Evolutionary conservation across 2,888 invertebrate genomes (phyloP).

Genomic region (Julus scanicus): DNA sequence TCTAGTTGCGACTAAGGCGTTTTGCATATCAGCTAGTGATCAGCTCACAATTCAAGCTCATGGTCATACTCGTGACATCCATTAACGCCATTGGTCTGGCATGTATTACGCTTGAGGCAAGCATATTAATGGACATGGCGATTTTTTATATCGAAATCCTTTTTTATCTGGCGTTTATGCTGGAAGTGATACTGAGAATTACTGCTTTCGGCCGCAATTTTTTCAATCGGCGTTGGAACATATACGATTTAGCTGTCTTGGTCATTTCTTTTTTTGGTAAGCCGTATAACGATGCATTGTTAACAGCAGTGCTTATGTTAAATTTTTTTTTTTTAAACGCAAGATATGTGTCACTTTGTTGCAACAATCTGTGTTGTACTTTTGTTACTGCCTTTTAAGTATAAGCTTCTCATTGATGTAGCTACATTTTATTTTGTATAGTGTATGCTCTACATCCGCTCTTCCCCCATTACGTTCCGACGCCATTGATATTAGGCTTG

Average conservation of each 20-base stretch:
- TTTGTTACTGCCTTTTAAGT: too few species aligned
- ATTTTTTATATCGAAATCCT: not conserved
- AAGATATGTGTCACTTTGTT: too few species aligned
- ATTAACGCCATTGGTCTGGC: constrained; percentile 36
- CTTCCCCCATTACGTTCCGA: not conserved
- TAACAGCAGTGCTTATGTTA: not conserved
- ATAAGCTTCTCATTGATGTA: not conserved
- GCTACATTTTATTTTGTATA: not conserved
- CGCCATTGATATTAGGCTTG: not conserved
- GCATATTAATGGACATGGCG: not conserved
- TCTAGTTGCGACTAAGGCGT: not conserved
- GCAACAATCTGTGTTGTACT: too few species aligned
- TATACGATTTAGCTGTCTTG: constrained; percentile 44
- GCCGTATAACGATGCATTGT: not conserved
- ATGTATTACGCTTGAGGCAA: not conserved
- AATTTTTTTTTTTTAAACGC: too few species aligned
- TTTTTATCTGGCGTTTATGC: constrained; percentile 32
- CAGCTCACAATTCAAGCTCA: constrained; percentile 28
- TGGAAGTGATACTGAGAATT: constrained; percentile 43
- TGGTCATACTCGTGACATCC: not conserved
- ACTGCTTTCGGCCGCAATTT: constrained; percentile 40
- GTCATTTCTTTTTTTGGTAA: not conserved
- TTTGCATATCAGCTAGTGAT: constrained; percentile 44
- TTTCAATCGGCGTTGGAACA: constrained; percentile 44
- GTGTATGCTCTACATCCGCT: not conserved